Conservation (phyloP, 1,140 invertebrate species). For the Cyclargus thomasi region DNA sequence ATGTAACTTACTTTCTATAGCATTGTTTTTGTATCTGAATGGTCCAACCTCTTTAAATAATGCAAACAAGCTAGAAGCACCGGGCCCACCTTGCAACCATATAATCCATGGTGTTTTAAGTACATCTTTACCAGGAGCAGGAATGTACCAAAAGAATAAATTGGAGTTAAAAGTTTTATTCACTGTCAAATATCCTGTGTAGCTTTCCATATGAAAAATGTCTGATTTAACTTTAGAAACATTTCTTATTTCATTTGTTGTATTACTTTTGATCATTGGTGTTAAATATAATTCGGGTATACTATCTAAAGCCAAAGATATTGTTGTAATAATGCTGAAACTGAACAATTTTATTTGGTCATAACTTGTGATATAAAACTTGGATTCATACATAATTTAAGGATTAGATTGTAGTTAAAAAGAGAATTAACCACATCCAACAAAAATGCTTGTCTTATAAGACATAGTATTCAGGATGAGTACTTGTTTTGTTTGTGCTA, state of each 20-base stretch:
- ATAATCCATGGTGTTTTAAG: constrained; percentile 81
- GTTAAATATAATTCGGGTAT: constrained; percentile 27
- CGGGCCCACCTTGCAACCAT: constrained; percentile 89
- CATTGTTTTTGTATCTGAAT: constrained; percentile 52
- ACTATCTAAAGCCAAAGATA: not conserved
- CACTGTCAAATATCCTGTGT: constrained; percentile 67
- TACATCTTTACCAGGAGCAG: constrained; percentile 68
- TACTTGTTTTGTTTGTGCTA: too few relatives aligned
- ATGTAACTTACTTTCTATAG: constrained; percentile 39
- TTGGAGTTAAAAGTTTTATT: constrained; percentile 84
- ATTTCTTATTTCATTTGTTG: constrained; percentile 35
- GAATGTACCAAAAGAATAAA: constrained; percentile 93
- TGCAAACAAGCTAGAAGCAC: constrained; percentile 79
- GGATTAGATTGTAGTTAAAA: too few relatives aligned
- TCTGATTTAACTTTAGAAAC: constrained; percentile 39
- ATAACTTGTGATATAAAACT: not conserved
- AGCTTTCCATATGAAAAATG: constrained; percentile 42
- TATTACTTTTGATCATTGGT: constrained; percentile 38
- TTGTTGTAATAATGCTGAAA: constrained; percentile 2
- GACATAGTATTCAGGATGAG: too few relatives aligned
- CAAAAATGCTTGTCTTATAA: too few relatives aligned
- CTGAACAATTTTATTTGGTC: not conserved
- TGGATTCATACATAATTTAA: too few relatives aligned
- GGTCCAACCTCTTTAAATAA: constrained; percentile 83
- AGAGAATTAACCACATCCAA: too few relatives aligned